These are phyloP conservation scores for Archocentrus centrarchus DNA, from an alignment of 2,113 vertebrate genomes.

Conservation along the genomic window DNA sequence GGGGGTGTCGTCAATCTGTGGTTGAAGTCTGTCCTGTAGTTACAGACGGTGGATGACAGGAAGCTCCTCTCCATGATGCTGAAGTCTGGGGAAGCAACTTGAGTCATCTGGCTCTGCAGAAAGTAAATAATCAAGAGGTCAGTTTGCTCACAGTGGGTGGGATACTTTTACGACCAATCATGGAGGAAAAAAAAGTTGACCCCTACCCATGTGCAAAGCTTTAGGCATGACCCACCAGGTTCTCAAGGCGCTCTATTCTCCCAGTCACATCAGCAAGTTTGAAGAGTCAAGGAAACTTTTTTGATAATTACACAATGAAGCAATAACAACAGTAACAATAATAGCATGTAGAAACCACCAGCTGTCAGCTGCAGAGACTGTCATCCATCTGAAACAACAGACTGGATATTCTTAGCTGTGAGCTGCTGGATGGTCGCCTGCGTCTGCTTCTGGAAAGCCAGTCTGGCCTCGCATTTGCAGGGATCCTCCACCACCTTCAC, in stretches of 20 bases:
- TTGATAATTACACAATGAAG: neutral
- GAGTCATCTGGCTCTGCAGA: constrained; percentile 26
- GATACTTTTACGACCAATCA: constrained; percentile 16
- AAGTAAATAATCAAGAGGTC: constrained; percentile 60
- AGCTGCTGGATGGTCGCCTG: constrained; percentile 87
- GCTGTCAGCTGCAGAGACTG: neutral
- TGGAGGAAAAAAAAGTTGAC: neutral
- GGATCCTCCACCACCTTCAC: constrained; percentile 82
- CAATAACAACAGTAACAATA: neutral
- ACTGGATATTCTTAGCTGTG: constrained; percentile 92
- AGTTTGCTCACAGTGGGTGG: neutral
- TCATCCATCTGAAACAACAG: constrained; percentile 48
- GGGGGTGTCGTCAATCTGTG: neutral
- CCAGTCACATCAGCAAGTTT: constrained; percentile 86
- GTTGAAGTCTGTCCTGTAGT: constrained; percentile 3
- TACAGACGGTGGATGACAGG: constrained; percentile 3
- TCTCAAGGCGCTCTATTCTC: constrained; percentile 85
- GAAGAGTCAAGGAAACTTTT: constrained; percentile 82
- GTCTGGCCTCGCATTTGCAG: constrained; percentile 89
- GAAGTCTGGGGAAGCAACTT: constrained; percentile 22
- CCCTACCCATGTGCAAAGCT: constrained; percentile 51
- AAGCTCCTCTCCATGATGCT: constrained; percentile 34
- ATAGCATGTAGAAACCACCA: constrained; percentile 7
- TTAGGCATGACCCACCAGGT: constrained; percentile 77
- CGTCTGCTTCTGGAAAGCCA: constrained; percentile 88